Evolutionary conservation across 30 jellyfish, hydroid and myxozoan genomes (phyloP), one percentile per base, ranked within the genome.

Genomic region (Aurelia sp.): DNA sequence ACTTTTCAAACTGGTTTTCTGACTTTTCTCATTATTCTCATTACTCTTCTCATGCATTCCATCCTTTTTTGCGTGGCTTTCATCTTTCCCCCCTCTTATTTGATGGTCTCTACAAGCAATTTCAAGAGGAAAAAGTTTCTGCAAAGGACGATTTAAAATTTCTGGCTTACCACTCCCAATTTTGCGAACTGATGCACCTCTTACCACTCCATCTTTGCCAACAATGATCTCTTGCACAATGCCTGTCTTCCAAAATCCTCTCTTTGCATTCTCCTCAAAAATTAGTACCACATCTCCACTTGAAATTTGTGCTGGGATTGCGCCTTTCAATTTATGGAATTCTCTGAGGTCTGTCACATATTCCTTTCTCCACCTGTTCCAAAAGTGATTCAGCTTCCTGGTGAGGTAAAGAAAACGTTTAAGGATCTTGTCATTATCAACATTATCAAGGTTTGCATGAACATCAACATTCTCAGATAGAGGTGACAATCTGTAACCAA

Each of bases 381-480:
- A 77, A 59, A 77, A 74, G 16, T 74, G 74, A 2, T 51, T n/a
- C 1, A 74, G 86, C 21, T 74, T 74, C 59, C 73, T 74, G 57
- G 88, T 20, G 41, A 77, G 64, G 41, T 77, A 77, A 77, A 77
- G 80, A 77, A 77, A 77, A 52, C 88, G 60, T 77, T 77, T 77
- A 13, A 16, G 13, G 13, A 77, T 3, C 62, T 77, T 77, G 72
- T 84, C 93, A 22, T 60, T 57, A n/a, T 15, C 63, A 69, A 52
- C 19, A 18, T 3, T 16, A 67, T 63, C 80, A 84, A 41, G 16
- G 82, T 80, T 11, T 74, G 74, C 95, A 86, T 74, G 31, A 71
- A 24, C 18, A 35, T 77, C 79, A n/a, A 53, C 61, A 41, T 77
- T 50, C 22, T 35, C 82, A 35, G 82, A 35, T 71, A 71, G 22